phyloP scores from a whole-genome alignment of 2,113 vertebrate genomes.

The Lophotis ruficrista region DNA sequence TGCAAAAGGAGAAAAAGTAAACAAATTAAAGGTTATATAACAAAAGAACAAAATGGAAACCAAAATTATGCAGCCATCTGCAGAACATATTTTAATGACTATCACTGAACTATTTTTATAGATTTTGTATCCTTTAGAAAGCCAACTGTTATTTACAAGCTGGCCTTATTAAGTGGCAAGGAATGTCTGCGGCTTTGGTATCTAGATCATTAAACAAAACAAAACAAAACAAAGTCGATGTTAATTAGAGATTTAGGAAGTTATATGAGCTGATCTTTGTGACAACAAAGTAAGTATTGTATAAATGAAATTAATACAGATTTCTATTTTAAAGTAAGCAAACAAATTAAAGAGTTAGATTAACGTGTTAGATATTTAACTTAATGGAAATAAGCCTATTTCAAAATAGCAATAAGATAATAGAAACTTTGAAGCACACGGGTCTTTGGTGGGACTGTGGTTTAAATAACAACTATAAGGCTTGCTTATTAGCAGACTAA shows the following conservation, averaged over 20 bases:
- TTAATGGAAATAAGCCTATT: neutral
- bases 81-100: conserved; percentile 32
- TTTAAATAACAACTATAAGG: neutral
- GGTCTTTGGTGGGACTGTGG: neutral
- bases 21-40: neutral
- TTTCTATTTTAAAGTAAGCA: neutral
- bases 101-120: conserved; percentile 19
- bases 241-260: conserved; percentile 7
- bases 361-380: neutral
- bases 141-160: neutral
- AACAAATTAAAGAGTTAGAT: neutral
- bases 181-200: neutral
- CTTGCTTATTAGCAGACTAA: neutral
- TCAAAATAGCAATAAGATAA: neutral
- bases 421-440: neutral
- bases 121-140: conserved; percentile 1
- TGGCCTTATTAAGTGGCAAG: neutral
- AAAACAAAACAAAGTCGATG: neutral
- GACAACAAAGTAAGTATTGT: neutral
- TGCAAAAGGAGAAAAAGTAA: neutral
- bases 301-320: neutral
- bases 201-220: conserved; percentile 25
- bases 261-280: neutral
- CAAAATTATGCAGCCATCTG: neutral
- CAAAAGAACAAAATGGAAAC: neutral